Percentiles rank a stretch among this genome's conserved stretches.
These are phyloP conservation scores for Psylliodes chrysocephalus DNA, from an alignment of 2,888 invertebrate species.

Conservation along the genomic window DNA sequence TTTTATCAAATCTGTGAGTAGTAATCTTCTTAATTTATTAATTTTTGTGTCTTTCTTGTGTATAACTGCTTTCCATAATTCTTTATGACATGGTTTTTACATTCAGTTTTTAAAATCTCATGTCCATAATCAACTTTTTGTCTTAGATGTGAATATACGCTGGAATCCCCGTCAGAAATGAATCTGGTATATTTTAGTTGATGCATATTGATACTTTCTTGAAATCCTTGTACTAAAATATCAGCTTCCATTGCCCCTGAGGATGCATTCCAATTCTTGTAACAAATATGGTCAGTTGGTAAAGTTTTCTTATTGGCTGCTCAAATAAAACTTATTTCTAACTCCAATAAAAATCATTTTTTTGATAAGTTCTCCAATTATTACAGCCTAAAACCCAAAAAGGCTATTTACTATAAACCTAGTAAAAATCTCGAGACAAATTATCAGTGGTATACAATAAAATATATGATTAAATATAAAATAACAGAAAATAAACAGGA, in stretches of 20 bases:
- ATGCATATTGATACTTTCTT: constrained; percentile 30
- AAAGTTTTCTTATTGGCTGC: constrained; percentile 19
- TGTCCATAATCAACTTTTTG: constrained; percentile 36
- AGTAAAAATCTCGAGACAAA: not conserved
- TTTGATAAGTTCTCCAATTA: constrained; percentile 38
- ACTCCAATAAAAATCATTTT: constrained; percentile 41
- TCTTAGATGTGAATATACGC: constrained; percentile 36
- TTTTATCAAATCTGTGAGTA: not conserved
- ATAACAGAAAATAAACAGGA: too few species aligned
- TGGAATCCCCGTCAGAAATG: constrained; percentile 42
- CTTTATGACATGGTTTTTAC: constrained; percentile 41
- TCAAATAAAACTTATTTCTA: constrained; percentile 42
- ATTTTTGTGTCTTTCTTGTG: constrained; percentile 30
- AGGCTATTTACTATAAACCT: not conserved
- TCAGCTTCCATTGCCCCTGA: constrained; percentile 42
- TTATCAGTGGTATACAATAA: not conserved
- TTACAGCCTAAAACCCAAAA: constrained; percentile 34
- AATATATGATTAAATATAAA: not conserved
- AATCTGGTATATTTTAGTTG: constrained; percentile 33
- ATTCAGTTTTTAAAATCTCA: constrained; percentile 36
- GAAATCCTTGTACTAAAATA: constrained; percentile 41
- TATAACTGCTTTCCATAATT: constrained; percentile 42
- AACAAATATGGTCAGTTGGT: constrained; percentile 37
- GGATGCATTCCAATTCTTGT: constrained; percentile 39
- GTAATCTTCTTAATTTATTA: constrained; percentile 5